Evolutionary conservation across 2,888 invertebrate genomes (phyloP), one percentile per base, ranked within the genome.

Genomic region (Lithodes maja): DNA sequence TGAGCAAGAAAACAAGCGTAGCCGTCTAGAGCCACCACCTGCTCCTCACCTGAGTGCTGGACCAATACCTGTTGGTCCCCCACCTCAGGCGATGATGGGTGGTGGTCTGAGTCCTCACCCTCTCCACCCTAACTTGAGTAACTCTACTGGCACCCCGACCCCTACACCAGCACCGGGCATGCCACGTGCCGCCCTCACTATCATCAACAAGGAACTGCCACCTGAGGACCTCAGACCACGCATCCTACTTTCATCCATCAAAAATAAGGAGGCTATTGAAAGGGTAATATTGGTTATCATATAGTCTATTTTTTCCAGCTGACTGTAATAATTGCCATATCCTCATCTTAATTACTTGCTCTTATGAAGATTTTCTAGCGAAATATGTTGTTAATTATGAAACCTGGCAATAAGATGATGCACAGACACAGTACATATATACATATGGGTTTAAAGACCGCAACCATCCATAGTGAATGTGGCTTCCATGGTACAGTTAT

Each of bases 221-320:
- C 83, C 86, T 7, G 83, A 89, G 68, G 71, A 80, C 12, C 71
- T 83, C 17, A 71, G 82, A 53, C 90, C 88, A 33, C 71, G 88
- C 9, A 87, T 90, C 54, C 84, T 89, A 9, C 75, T 90, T 52
- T 90, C 90, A 1, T 81, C 69, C 80, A 74, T 91, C 49, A 90
- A 90, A 78, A 86, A 90, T 69, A 90, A 89, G 74, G 90, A 90
- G 7, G 90, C 86, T n/a, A 33, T 90, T 12, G 91, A 91, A 83
- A 90, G 90, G 84, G 91, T 91, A 71, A 33, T 33, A 33, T 33
- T 33, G 33, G 33, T 33, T 33, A 33, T 33, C 33, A 33, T 33
- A 33, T 33, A 33, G 33, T 33, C 33, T 33, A 33, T 33, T 33
- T 33, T 33, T 33, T 33, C 33, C 33, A 33, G 33, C 33, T 33